These are phyloP conservation scores for Galaxea fascicularis DNA, from an alignment of 92 coral and sea anemone species.

Conservation along the genomic window DNA sequence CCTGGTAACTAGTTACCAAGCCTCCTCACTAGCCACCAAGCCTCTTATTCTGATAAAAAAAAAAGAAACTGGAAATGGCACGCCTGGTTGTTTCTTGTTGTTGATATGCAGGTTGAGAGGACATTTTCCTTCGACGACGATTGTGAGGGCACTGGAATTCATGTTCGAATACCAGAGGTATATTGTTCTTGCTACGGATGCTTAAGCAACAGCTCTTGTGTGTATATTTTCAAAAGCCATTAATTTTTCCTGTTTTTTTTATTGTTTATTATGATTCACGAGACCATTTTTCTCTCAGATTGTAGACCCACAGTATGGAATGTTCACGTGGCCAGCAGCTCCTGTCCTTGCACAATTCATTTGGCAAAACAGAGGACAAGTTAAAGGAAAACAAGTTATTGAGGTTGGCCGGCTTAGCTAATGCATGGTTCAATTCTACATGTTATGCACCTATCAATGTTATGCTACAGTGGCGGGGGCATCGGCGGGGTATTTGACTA, in stretches of 20 bases:
- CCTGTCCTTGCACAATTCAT: conserved; percentile 93
- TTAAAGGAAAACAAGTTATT: conserved; percentile 74
- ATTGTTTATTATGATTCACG: no score
- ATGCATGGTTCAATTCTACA: no score
- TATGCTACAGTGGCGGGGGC: no score
- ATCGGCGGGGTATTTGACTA: no score
- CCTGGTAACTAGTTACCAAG: conserved; percentile 42
- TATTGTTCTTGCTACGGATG: no score
- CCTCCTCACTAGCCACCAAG: conserved; percentile 4
- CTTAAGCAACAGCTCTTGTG: no score
- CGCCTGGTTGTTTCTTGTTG: conserved; percentile 53
- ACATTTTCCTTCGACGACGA: conserved; percentile 58
- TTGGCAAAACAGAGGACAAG: conserved; percentile 76
- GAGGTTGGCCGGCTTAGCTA: conserved; percentile 62
- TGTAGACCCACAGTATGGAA: conserved; percentile 97
- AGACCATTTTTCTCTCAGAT: conserved; percentile 65
- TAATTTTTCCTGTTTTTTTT: no score
- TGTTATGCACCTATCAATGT: no score
- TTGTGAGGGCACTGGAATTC: conserved; percentile 19
- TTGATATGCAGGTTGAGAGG: conserved; percentile 58
- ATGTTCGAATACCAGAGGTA: conserved; percentile 78
- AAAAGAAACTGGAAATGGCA: background rate
- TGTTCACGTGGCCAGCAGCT: conserved; percentile 99
- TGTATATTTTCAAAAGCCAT: no score
- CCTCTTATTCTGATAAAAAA: background rate